Base-by-base conservation (phyloP, 2,888 invertebrate genomes). In the Eristalinus aeneus region DNA sequence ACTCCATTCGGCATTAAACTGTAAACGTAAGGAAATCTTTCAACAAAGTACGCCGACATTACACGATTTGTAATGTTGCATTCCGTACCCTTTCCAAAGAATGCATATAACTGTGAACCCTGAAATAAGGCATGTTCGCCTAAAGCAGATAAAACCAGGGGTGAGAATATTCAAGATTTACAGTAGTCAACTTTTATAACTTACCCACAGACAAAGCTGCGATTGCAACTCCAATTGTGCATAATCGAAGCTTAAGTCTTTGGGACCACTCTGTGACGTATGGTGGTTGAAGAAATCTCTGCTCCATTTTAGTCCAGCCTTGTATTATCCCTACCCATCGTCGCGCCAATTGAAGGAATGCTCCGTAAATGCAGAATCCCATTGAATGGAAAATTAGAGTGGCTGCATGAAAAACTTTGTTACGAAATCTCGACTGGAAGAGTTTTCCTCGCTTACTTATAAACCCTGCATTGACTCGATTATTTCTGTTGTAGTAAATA, bases 291-390 rank as follows among this genome's bases (percentile, higher is more conserved):
- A 85, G 32, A 27, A 85, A 85, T 5, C 69, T 72, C 12, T 81
- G 72, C 31, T 86, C 85, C 58, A 81, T 81, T 20, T 73, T 32
- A n/a, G 65, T 86, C 81, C 85, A 86, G 4, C 61, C 68, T 4
- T 56, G 69, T 1, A 69, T 64, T 36, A 86, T 73, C n/a, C 20
- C 23, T 0, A 69, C 64, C 85, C 81, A 86, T 23, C 69, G 34
- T n/a, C 63, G 73, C 1, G 77, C 64, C 23, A 86, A 22, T n/a
- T 60, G 36, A 1, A 86, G 58, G 32, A 86, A 86, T 0, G 73
- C 73, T 20, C 12, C 64, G 54, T 82, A 86, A 6, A 86, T 86
- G 27, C 63, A 69, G 10, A 86, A 53, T 31, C 81, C 85, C 85
- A 86, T 76, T 1, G 54, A 64, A 46, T 73, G 63, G 60, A 86